These are phyloP conservation scores for Caenorhabditis becei DNA, from an alignment of 2,888 invertebrate species.

Conservation along the genomic window DNA sequence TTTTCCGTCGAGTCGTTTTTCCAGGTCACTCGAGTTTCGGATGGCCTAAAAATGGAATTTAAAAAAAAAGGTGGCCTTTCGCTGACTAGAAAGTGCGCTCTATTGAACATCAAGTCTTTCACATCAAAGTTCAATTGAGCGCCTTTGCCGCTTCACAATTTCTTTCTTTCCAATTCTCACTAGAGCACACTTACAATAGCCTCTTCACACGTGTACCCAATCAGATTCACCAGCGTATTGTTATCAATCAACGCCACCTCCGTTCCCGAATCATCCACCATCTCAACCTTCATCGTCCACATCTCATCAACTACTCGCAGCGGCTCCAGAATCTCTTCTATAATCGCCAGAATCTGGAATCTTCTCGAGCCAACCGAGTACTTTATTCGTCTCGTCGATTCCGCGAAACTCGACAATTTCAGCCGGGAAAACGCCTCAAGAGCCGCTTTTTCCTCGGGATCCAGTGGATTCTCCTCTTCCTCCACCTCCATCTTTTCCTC, in stretches of 20 bases:
- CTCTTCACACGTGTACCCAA: conserved; percentile 51
- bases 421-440: conserved; percentile 12
- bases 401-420: conserved; percentile 3
- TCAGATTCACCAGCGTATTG: conserved; percentile 31
- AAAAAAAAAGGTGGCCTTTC: too few relatives aligned
- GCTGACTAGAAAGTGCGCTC: too few relatives aligned
- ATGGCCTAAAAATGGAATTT: conserved; percentile 48
- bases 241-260: conserved; percentile 38
- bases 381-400: conserved; percentile 33
- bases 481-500: background rate
- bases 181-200: conserved; percentile 36
- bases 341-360: conserved; percentile 24
- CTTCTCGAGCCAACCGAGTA: conserved; percentile 43
- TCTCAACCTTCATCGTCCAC: conserved; percentile 56
- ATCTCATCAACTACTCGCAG: conserved; percentile 47
- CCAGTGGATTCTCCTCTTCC: background rate
- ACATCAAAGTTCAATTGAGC: too few relatives aligned
- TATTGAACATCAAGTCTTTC: too few relatives aligned
- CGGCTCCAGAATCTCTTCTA: conserved; percentile 47
- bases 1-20: conserved; percentile 50
- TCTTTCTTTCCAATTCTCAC: too few relatives aligned
- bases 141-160: too few relatives aligned
- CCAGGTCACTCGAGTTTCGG: conserved; percentile 48
- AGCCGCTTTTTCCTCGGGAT: conserved; percentile 23
- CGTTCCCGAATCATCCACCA: conserved; percentile 20